phyloP scores from a whole-genome alignment of 2,888 invertebrate species.

The Ptilodon capucinus region DNA sequence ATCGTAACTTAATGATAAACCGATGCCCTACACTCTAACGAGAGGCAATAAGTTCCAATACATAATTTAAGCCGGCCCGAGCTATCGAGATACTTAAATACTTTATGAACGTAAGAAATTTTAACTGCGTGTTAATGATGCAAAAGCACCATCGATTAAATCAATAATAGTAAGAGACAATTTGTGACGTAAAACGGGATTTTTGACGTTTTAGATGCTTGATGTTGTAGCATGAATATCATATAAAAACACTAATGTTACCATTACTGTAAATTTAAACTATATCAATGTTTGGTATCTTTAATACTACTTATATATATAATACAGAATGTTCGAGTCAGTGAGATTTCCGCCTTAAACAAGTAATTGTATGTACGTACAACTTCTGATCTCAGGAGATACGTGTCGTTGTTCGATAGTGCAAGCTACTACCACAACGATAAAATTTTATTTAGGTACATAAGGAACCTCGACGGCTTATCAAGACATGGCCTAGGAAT shows the following conservation, averaged over 20 bases:
- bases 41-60: not conserved
- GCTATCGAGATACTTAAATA: not conserved
- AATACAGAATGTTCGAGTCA: not conserved
- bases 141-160: not conserved
- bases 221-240: too few species aligned
- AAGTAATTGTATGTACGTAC: constrained; percentile 24
- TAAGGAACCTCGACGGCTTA: constrained; percentile 67
- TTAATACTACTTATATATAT: not conserved
- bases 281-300: too few species aligned
- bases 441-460: constrained; percentile 69
- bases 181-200: not conserved
- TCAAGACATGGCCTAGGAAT: constrained; percentile 45
- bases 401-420: constrained; percentile 51
- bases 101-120: not conserved
- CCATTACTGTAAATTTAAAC: too few species aligned
- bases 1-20: not conserved
- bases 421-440: constrained; percentile 44
- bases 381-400: constrained; percentile 39
- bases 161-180: not conserved
- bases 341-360: not conserved
- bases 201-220: too few species aligned
- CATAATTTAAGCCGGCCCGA: not conserved
- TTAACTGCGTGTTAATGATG: not conserved
- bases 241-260: too few species aligned
- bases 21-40: not conserved